Percentiles rank a stretch among this genome's conserved stretches.
Conservation (phyloP, 64 coral and sea anemone species). For the Montipora cactus region DNA sequence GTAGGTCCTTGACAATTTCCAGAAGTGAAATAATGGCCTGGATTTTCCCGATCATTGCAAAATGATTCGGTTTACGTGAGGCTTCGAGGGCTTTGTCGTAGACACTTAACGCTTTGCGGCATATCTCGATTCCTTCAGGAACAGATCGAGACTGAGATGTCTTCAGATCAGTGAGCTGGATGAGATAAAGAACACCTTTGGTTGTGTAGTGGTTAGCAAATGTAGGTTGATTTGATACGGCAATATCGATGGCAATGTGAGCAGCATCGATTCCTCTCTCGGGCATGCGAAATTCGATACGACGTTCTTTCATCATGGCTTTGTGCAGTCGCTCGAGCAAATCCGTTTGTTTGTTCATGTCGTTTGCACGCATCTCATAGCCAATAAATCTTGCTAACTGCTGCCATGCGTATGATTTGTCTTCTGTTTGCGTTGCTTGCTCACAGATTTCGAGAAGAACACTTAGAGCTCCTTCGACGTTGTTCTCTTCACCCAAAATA, state of each 20-base stretch:
- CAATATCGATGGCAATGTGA: constrained; percentile 56
- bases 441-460: constrained; percentile 31
- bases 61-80: background rate
- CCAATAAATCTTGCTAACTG: constrained; percentile 72
- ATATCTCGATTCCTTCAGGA: constrained; percentile 3
- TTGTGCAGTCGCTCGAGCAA: background rate
- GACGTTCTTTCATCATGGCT: background rate
- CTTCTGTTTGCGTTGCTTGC: constrained; percentile 16
- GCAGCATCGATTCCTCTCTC: constrained; percentile 46
- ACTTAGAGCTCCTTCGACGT: background rate
- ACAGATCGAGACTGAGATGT: background rate
- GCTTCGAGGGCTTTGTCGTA: constrained; percentile 26
- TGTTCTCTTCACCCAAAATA: constrained; percentile 3
- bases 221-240: constrained; percentile 7
- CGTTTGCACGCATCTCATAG: constrained; percentile 46
- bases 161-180: constrained; percentile 20
- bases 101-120: constrained; percentile 1
- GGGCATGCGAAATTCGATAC: background rate
- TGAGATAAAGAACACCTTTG: constrained; percentile 37
- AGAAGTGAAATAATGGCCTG: constrained; percentile 54
- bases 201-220: constrained; percentile 50
- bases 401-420: constrained; percentile 54
- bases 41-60: constrained; percentile 67
- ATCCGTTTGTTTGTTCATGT: background rate
- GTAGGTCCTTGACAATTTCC: constrained; percentile 51